phyloP scores from a whole-genome alignment of 1,140 invertebrate species.

The Diorhabda carinulata region DNA sequence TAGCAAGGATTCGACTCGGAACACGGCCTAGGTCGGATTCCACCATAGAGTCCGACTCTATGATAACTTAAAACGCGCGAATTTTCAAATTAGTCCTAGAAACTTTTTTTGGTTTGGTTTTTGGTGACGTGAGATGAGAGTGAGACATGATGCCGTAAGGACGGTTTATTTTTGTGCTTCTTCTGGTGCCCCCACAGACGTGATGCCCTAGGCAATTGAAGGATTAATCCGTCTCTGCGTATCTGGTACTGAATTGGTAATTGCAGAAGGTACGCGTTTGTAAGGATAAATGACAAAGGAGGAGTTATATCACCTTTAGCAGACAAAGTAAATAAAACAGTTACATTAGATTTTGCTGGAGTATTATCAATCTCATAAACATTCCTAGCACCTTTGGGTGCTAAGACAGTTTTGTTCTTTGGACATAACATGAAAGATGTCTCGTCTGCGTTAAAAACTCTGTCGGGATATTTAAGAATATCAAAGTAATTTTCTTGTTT shows the following conservation, averaged over 20 bases:
- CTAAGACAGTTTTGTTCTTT: conserved; percentile 39
- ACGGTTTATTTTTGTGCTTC: no score
- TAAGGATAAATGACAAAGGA: conserved; percentile 41
- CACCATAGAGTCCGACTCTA: no score
- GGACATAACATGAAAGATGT: conserved; percentile 44
- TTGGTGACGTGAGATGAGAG: no score
- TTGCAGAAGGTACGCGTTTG: conserved; percentile 33
- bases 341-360: conserved; percentile 39
- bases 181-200: no score
- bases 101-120: no score
- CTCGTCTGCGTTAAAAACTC: conserved; percentile 46
- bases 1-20: no score
- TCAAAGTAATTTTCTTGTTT: conserved; percentile 23
- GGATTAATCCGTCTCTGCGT: no score
- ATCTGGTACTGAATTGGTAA: conserved; percentile 31
- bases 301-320: conserved; percentile 31
- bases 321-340: conserved; percentile 40
- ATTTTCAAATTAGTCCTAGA: no score
- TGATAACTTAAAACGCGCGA: no score
- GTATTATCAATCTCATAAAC: conserved; percentile 41
- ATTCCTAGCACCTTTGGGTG: conserved; percentile 40
- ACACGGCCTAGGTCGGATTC: no score
- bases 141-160: no score
- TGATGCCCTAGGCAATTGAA: no score
- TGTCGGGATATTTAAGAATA: conserved; percentile 32